These are phyloP conservation scores for Hemaris fuciformis DNA, from an alignment of 2,888 invertebrate genomes.

Conservation along the genomic window DNA sequence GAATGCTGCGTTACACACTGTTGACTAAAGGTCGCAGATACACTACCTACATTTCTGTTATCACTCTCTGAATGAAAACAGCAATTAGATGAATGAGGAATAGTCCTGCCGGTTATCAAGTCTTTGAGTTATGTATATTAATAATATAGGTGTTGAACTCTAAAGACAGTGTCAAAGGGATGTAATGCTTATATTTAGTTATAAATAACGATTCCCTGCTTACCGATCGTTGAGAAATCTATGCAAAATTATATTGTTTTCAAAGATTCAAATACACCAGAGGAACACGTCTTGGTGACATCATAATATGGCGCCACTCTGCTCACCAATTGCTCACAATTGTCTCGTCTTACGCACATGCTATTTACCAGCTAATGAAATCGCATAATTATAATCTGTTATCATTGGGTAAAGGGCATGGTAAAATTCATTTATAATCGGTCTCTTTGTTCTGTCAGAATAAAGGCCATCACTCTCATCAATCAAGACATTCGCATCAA, in stretches of 20 bases:
- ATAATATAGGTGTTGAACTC: background rate
- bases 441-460: conserved; percentile 37
- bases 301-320: conserved; percentile 74
- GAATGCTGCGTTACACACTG: background rate
- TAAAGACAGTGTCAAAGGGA: background rate
- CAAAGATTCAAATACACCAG: conserved; percentile 12
- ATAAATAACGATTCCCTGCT: conserved; percentile 9
- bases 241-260: background rate
- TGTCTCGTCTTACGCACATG: conserved; percentile 62
- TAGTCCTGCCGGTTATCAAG: background rate
- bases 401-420: conserved; percentile 51
- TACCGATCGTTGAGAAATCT: background rate
- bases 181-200: background rate
- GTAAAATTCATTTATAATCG: conserved; percentile 45
- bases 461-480: conserved; percentile 67
- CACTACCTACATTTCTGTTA: background rate
- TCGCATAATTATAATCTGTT: conserved; percentile 64
- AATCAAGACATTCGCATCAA: conserved; percentile 68
- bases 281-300: conserved; percentile 55
- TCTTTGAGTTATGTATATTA: too few species aligned
- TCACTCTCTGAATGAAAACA: background rate
- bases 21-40: background rate
- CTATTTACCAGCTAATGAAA: conserved; percentile 61
- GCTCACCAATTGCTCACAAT: conserved; percentile 71
- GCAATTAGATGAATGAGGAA: background rate